Evolutionary conservation across 2,888 invertebrate species (phyloP), one percentile per base, ranked within the genome.

Genomic region (Criorhina ranunculi): DNA sequence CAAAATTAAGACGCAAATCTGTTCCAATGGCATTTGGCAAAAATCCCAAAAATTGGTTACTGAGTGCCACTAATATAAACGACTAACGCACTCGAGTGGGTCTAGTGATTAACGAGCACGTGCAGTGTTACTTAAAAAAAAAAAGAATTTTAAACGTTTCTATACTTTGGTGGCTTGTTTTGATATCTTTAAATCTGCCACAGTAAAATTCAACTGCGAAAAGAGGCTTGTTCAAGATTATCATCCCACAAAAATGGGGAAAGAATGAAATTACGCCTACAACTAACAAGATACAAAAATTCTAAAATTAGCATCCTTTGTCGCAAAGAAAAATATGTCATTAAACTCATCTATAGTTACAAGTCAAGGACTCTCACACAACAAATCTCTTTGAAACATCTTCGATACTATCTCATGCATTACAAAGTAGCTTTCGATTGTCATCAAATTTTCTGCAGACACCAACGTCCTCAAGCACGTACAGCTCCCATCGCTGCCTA

Each of bases 391-490:
- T 15, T 40, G n/a, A 29, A 15, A 29, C 31, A 24, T 44, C 60
- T 12, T 6, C 31, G 15, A 40, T 40, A 59, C 5, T 11, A 12
- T 17, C 15, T 31, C 31, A 19, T 15, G 35, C 9, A 12, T 24
- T 49, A 24, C 9, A 19, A 51, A 53, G 31, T 9, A 9, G 60
- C 42, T 44, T 42, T 42, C 4, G 15, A 24, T 24, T 60, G 73
- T 35, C 66, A 35, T 72, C 59, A 51, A 59, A 78, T 33, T 67
- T 67, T 46, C 31, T 46, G 46, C 55, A 51, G 35, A 66, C 49
- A 66, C 51, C 40, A 69, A 62, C 76, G 55, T 69, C 75, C 67
- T 75, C 76, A 57, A 76, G 67, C 81, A 81, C 81, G 81, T 81
- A 57, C 57, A 29, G 29, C 57, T 35, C 35, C 49, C 53, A 57